phyloP scores from a whole-genome alignment of 2,797 vertebrate genomes.

The Ibycter americanus region DNA sequence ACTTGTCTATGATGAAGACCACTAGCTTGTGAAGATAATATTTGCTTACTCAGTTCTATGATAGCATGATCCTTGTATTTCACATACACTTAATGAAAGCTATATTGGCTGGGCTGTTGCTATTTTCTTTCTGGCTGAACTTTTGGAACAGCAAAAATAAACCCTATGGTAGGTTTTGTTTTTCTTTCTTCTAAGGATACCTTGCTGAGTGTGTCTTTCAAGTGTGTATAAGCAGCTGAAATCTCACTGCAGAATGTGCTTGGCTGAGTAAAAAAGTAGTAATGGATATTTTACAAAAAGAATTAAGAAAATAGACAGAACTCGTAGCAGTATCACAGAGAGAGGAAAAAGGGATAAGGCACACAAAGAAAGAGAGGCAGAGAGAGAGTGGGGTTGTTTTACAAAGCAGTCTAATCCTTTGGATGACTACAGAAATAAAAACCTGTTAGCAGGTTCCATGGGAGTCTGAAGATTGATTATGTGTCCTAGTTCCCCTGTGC shows the following conservation, averaged over 20 bases:
- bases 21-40: background rate
- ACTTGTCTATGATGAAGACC: background rate
- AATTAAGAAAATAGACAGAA: background rate
- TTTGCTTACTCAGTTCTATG: background rate
- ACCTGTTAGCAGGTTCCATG: background rate
- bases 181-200: background rate
- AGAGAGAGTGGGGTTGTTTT: background rate
- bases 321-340: background rate
- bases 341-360: background rate
- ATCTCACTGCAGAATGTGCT: background rate
- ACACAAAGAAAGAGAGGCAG: background rate
- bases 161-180: background rate
- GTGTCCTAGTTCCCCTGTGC: background rate
- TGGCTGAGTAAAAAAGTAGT: background rate
- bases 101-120: background rate
- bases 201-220: background rate
- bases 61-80: background rate
- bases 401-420: background rate
- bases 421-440: conserved; percentile 5
- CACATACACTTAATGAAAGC: background rate
- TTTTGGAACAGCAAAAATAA: background rate
- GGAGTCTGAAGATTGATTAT: conserved; percentile 51
- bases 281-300: background rate
- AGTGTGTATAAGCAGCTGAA: background rate
- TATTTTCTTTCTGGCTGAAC: background rate